phyloP scores from a whole-genome alignment of 30 jellyfish, hydroid and myxozoan genomes.

The Pseudorhiza aurosa region DNA sequence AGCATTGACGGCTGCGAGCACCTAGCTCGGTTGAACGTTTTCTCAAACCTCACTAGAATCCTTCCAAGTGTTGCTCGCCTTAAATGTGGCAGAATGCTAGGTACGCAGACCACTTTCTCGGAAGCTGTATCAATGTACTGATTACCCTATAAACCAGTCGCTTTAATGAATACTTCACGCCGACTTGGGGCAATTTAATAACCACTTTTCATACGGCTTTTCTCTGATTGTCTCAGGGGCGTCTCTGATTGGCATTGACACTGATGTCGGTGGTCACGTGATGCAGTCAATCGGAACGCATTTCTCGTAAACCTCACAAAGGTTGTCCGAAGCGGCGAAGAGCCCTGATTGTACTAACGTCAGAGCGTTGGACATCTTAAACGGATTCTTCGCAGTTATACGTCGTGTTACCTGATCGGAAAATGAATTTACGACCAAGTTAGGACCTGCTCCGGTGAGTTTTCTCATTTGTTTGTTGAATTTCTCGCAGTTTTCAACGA shows the following conservation, averaged over 20 bases:
- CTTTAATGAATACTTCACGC: too few species aligned
- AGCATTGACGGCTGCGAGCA: too few species aligned
- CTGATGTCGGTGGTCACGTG: conserved; percentile 45
- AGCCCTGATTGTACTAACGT: not conserved
- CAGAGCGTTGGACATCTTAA: not conserved
- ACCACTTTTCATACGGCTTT: too few species aligned
- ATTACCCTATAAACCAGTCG: too few species aligned
- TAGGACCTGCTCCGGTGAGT: conserved; percentile 12
- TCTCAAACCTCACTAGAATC: too few species aligned
- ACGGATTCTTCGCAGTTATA: not conserved
- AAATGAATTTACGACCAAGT: not conserved
- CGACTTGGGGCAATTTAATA: too few species aligned
- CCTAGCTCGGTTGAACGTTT: too few species aligned
- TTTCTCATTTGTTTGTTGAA: not conserved
- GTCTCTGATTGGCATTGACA: conserved; percentile 20
- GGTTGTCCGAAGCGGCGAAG: conserved; percentile 17
- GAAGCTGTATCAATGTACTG: too few species aligned
- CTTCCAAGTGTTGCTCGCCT: too few species aligned
- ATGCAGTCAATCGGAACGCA: conserved; percentile 26
- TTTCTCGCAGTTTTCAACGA: not conserved
- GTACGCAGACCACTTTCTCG: too few species aligned
- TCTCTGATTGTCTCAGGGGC: conserved; percentile 31
- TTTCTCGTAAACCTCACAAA: conserved; percentile 13
- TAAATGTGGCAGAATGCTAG: too few species aligned
- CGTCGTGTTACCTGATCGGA: not conserved